Percentiles rank a stretch among this genome's conserved stretches.
Conservation (phyloP, 2,113 vertebrate genomes). For the Tenrec ecaudatus region DNA sequence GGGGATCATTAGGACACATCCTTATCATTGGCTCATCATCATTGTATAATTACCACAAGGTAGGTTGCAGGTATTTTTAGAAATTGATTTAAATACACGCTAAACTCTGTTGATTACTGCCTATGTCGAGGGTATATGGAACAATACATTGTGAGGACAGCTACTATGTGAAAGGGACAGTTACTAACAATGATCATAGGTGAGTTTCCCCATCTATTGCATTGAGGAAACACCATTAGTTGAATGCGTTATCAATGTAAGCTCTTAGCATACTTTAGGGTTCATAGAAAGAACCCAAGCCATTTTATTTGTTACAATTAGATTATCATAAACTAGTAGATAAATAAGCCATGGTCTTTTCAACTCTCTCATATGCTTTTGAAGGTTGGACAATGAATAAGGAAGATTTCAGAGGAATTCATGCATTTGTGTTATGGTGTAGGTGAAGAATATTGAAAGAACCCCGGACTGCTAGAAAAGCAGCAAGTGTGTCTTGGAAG, state of each 20-base stretch:
- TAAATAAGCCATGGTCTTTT: not conserved
- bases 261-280: not conserved
- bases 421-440: not conserved
- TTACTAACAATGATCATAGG: not conserved
- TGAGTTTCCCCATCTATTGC: not conserved
- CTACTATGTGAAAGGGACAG: not conserved
- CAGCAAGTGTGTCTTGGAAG: not conserved
- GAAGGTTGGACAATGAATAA: not conserved
- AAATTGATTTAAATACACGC: not conserved
- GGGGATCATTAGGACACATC: too few relatives aligned
- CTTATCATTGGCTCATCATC: not conserved
- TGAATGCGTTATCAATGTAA: not conserved
- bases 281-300: not conserved
- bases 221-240: not conserved
- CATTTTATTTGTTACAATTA: not conserved
- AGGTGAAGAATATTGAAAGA: not conserved
- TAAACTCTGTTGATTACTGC: not conserved
- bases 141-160: not conserved
- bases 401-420: not conserved
- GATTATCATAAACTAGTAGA: not conserved
- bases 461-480: not conserved
- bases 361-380: not conserved
- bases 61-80: not conserved
- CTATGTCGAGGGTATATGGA: not conserved
- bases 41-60: constrained; percentile 1